Evolutionary conservation across 2,888 invertebrate genomes (phyloP), one percentile per base, ranked within the genome.

Genomic region (Galerucella calmariensis): DNA sequence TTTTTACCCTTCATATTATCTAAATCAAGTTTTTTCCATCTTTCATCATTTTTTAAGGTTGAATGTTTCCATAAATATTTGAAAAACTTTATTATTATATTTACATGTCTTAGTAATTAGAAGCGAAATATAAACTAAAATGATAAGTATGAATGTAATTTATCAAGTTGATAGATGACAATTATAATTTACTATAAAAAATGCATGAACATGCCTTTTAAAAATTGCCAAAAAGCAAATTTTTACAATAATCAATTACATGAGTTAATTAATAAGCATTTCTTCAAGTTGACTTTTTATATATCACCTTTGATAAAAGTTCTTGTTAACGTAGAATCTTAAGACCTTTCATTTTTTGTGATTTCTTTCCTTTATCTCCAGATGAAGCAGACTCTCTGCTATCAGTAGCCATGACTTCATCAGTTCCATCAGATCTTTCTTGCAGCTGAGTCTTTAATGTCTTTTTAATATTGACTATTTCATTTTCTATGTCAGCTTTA

Each of bases 401-500:
- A 71, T 94, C 95, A 6, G 93, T 92, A 24, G 94, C 91, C 86
- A 95, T 95, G 16, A 93, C 92, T 84, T 97, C 97, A 80, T 97
- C 96, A n/a, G 92, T 92, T 81, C 96, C 96, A 80, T 92, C 91
- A 11, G 90, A 88, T 83, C 88, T 87, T 53, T 89, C 89, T 71
- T 89, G 90, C 14, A 90, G 86, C 85, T 95, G 96, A 35, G 93
- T 92, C 86, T 96, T 96, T 53, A 97, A 88, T 1, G 94, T 94
- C 88, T 97, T 97, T 89, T 96, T 97, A 82, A 97, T 94, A 86
- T 93, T 95, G 12, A 92, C 85, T 84, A 97, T 97, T 91, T 97
- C 96, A 86, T 92, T 92, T 79, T 98, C 97, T 83, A 97, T 93
- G 77, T 92, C 91, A 75, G 94, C 92, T 83, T 94, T 95, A 80